Percentiles rank a stretch among this genome's conserved stretches.
Evolutionary conservation across 2,797 vertebrate species (phyloP).

Genomic region (Myotis pilosus): DNA sequence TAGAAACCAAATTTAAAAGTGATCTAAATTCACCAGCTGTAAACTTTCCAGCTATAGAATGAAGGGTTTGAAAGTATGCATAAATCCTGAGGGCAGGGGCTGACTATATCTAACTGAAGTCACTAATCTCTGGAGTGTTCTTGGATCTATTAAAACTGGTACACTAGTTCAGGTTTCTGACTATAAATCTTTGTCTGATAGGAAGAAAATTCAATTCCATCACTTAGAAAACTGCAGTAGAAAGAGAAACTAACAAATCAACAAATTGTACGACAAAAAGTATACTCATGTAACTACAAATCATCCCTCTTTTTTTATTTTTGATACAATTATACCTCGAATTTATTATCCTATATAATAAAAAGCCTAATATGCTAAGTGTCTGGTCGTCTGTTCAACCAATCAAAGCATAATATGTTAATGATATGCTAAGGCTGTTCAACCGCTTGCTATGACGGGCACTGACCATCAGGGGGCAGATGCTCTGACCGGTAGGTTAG

Average conservation of each 20-base stretch:
- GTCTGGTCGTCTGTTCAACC: too few species aligned
- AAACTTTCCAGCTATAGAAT: not conserved
- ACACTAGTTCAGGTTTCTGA: not conserved
- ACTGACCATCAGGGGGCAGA: too few species aligned
- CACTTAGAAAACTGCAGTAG: not conserved
- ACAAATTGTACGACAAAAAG: slow-evolving; percentile 22
- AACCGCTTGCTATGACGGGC: too few species aligned
- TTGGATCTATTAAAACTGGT: not conserved
- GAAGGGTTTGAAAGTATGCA: not conserved
- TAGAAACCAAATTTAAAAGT: slow-evolving; percentile 7
- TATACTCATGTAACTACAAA: not conserved
- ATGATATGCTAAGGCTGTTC: too few species aligned
- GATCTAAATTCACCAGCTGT: not conserved
- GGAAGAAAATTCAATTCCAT: slow-evolving; percentile 11
- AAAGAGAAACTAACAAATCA: not conserved
- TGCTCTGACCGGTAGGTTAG: too few species aligned
- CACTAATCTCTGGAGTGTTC: not conserved
- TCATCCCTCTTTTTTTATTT: not conserved
- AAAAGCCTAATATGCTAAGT: not conserved
- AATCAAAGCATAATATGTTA: too few species aligned
- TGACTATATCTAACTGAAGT: not conserved
- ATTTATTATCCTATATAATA: slow-evolving; percentile 56
- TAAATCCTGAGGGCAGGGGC: not conserved
- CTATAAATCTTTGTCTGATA: not conserved
- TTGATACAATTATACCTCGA: slow-evolving; percentile 56